Evolutionary conservation across 2,113 vertebrate species (phyloP).

Genomic region (Natator depressus): DNA sequence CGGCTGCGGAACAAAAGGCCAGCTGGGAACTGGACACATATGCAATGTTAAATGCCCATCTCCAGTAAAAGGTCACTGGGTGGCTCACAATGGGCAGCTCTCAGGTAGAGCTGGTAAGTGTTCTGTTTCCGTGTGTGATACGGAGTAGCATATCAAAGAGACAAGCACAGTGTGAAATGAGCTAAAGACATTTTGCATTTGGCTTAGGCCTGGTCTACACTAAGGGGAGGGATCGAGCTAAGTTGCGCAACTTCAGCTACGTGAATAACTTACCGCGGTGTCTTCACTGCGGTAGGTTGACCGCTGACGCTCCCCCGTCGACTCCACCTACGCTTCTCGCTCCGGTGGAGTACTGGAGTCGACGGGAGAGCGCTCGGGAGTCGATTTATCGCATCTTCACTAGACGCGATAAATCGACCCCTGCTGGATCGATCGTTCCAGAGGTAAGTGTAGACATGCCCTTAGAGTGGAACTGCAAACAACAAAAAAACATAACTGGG

Average conservation of each 20-base stretch:
- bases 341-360: no score
- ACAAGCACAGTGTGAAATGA: not conserved
- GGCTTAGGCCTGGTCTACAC: not conserved
- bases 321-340: no score
- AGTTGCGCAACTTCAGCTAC: no score
- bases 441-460: no score
- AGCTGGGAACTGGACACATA: slow-evolving; percentile 89
- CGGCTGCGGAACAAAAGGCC: slow-evolving; percentile 92
- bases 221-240: no score
- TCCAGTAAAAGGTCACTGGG: slow-evolving; percentile 86
- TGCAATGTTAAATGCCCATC: slow-evolving; percentile 87
- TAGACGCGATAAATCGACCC: no score
- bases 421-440: no score
- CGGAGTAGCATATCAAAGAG: not conserved
- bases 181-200: not conserved
- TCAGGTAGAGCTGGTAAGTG: slow-evolving; percentile 83
- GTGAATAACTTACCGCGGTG: no score
- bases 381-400: no score
- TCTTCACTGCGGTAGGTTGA: no score
- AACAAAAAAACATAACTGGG: not conserved
- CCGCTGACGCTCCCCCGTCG: no score
- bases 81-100: slow-evolving; percentile 78
- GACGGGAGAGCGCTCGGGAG: no score
- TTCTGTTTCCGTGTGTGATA: rapidly evolving
- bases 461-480: not conserved